Evolutionary conservation across 2,113 vertebrate species (phyloP), one percentile per base, ranked within the genome.

Genomic region (Lagopus muta): DNA sequence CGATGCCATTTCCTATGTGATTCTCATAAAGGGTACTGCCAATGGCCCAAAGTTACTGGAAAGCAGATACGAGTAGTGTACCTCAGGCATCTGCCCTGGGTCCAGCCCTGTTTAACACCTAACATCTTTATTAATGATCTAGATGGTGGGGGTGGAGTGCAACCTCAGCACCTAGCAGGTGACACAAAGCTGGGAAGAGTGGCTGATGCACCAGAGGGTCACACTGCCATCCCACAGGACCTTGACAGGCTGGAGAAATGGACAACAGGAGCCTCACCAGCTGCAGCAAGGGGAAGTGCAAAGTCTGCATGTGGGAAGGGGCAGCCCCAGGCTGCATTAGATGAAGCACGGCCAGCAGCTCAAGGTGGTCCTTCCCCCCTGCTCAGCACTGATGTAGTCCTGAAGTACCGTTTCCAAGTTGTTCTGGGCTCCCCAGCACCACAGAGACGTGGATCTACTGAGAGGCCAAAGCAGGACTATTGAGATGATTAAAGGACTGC

Each of bases 111-210:
- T 40, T 78, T 47, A 91, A 90, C 25, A 82, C 48, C 91, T 93
- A 91, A 88, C 14, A 75, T 47, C 89, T 93, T 93, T 95, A 95
- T 96, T 96, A 90, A 67, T 1, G 10, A 76, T 30, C 50, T 92
- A 64, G 25, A 64, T 28, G 61, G 40, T 18, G 7, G 61, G 61
- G 25, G 25, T 24, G 36, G 36, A 62, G 60, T 62, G 61, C 24
- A 62, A 40, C 24, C 24, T 40, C 61, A 64, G 55, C 22, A 82
- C 19, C 18, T 65, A 55, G 45, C n/a, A n/a, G 71, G 47, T 28
- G 55, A 74, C 61, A 79, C 69, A 81, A 20, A 88, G 12, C 69
- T 58, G 54, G 57, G 20, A 58, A 9, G 19, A 73, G 60, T 6
- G 48, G 27, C 67, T 73, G 48, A 52, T 22, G n/a, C 5, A 55